Base-by-base conservation (phyloP, 2,797 vertebrate species). In the Micrastur ruficollis region DNA sequence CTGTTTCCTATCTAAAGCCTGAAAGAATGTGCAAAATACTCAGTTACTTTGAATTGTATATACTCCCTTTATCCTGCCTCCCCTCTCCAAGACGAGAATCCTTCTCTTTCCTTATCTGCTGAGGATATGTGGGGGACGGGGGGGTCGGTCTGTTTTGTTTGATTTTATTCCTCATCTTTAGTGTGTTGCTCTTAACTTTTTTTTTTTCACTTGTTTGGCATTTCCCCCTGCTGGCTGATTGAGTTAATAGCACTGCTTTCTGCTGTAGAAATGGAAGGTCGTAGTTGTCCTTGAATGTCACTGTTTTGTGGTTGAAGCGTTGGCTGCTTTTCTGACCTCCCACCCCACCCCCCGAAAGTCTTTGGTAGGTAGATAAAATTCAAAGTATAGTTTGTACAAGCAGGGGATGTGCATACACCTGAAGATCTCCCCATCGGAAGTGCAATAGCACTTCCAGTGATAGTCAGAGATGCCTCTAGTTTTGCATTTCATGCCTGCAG, bases 221-320 rank as follows among this genome's bases (percentile, higher is more conserved):
- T 95, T 97, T 96, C 96, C 96, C 96, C 86, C 96, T 96, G 90
- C 95, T 96, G 96, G 95, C 89, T 40, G 36, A 12, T 27, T 7
- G 80, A 14, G 36, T 47, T 66, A 71, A 87, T 59, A 84, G 79
- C 95, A 47, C 40, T 61, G 52, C 42, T 81, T 46, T 81, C 74
- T 29, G 65, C 59, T 50, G 47, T 46, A 56, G 81, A 85, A 84
- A 67, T 67, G 84, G 83, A 73, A 89, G 86, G 71, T 84, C 5
- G 0, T 12, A 49, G 50, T 49, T 85, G 86, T 46, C 80, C 90
- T 93, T 90, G 72, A 65, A 44, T 31, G 55, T 58, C 76, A 29
- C 49, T 26, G 38, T 44, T 68, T 12, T 4, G 47, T 38, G 47
- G 11, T 34, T 38, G 52, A 63, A 40, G 26, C 3, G 0, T 36